phyloP scores from a whole-genome alignment of 2,797 vertebrate genomes.

The Chiloscyllium punctatum region DNA sequence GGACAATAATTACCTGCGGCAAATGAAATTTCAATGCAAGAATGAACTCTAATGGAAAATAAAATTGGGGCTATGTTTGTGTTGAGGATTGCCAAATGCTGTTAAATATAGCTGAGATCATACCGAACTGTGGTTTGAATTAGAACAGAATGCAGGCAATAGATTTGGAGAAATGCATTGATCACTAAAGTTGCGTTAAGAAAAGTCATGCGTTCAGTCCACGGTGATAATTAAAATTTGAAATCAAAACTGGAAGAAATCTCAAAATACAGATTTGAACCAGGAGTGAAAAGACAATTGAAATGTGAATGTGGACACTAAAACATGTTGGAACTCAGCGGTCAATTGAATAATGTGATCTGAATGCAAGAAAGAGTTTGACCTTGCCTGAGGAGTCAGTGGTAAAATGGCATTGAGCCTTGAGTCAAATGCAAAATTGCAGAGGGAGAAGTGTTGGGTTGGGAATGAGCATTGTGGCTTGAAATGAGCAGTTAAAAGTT shows the following conservation, averaged over 20 bases:
- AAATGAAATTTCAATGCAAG: conserved; percentile 29
- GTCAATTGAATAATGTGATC: not conserved
- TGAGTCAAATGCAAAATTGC: not conserved
- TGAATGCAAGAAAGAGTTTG: not conserved
- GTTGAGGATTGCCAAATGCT: not conserved
- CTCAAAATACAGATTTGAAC: not conserved
- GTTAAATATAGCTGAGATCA: conserved; percentile 7
- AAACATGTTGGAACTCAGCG: not conserved
- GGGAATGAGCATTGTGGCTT: not conserved
- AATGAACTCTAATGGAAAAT: not conserved
- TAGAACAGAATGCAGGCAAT: not conserved
- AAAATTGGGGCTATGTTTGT: not conserved
- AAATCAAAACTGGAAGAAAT: not conserved
- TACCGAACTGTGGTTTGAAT: not conserved
- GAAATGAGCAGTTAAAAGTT: not conserved
- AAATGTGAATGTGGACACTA: not conserved
- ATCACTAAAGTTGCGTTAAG: not conserved
- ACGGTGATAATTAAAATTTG: conserved; percentile 7
- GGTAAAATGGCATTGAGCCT: not conserved
- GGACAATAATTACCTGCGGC: conserved; percentile 3
- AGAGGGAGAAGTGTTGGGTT: not conserved
- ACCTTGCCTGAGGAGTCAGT: not conserved
- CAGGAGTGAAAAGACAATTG: not conserved
- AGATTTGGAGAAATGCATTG: not conserved
- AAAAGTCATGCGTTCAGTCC: not conserved